phyloP scores from a whole-genome alignment of 2,113 vertebrate genomes.

The Plotosus lineatus region DNA sequence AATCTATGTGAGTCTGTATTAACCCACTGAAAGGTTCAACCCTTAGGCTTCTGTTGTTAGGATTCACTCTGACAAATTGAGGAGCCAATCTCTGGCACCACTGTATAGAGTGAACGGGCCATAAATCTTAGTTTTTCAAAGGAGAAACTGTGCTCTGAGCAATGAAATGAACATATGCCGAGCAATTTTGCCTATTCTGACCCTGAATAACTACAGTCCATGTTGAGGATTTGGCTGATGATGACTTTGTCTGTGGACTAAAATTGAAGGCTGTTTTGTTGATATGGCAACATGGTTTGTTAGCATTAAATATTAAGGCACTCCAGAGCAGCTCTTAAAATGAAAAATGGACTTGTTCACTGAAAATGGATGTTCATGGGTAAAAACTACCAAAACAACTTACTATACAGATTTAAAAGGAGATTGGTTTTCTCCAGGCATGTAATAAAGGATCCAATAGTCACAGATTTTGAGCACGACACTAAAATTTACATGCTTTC shows the following conservation, averaged over 20 bases:
- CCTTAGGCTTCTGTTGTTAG: slow-evolving; percentile 59
- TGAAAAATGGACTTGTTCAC: neutral
- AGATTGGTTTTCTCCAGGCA: neutral
- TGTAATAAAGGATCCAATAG: neutral
- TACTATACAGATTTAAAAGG: neutral
- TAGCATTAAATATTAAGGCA: neutral
- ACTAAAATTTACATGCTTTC: neutral
- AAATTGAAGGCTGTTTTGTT: neutral
- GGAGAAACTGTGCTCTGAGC: neutral
- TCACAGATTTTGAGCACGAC: neutral
- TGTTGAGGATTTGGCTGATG: neutral
- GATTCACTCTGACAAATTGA: slow-evolving; percentile 47
- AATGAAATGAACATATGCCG: slow-evolving; percentile 9
- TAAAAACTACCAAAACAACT: neutral
- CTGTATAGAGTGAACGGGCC: neutral
- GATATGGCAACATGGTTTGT: neutral
- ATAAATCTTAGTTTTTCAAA: neutral
- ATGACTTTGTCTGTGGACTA: neutral
- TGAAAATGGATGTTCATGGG: neutral
- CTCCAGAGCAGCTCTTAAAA: neutral
- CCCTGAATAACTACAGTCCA: neutral
- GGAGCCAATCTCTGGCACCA: slow-evolving; percentile 34
- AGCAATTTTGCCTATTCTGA: neutral
- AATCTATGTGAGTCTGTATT: slow-evolving; percentile 44
- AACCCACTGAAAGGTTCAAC: slow-evolving; percentile 62